Base-by-base conservation (phyloP, 1,140 invertebrate genomes). In the Panulirus ornatus region DNA sequence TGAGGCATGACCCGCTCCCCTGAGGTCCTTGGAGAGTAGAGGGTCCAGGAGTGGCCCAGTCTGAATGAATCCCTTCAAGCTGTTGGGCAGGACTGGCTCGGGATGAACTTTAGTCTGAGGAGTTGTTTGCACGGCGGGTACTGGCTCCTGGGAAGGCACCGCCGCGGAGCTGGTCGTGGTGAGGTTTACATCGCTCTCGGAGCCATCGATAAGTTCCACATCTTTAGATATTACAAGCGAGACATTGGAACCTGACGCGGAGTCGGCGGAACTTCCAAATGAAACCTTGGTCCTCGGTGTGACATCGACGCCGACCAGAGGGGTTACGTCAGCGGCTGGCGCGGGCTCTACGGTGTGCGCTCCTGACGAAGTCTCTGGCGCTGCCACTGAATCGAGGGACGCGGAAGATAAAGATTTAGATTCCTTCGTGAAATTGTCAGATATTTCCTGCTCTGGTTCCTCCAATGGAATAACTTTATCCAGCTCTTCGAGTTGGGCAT, bases 391-490 rank as follows among this genome's bases (percentile, higher is more conserved):
- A 51, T n/a, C 0, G 22, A 58, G 27, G 30, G n/a, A 81, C 9
- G 14, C 27, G n/a, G 6, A 8, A n/a, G 19, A 6, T 58, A 81
- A 58, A 19, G 78, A 81, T 81, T 81, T 81, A n/a, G 78, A 19
- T 58, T 54, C 47, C 36, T 27, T 81, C 34, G 19, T 44, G 11
- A 47, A 27, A 36, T 22, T 58, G 8, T 30, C 42, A 14, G 6
- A 51, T 22, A 81, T 51, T 2, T 81, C 47, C 36, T 81, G 78
- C 9, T 58, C 47, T 1, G 78, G 78, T 38, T 81, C 78, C 30
- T 58, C 22, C 16, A 81, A 22, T 22, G 78, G 47, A 14, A 58
- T 54, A 36, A 81, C 30, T 22, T 81, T 30, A 44, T 76, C 34
- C 19, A 81, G 47, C 19, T 5, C 22, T 66, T 30, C 58, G 3